Percentiles rank a stretch among this genome's conserved stretches.
Conservation (phyloP, 2,113 vertebrate genomes). For the Petroica traversi region DNA sequence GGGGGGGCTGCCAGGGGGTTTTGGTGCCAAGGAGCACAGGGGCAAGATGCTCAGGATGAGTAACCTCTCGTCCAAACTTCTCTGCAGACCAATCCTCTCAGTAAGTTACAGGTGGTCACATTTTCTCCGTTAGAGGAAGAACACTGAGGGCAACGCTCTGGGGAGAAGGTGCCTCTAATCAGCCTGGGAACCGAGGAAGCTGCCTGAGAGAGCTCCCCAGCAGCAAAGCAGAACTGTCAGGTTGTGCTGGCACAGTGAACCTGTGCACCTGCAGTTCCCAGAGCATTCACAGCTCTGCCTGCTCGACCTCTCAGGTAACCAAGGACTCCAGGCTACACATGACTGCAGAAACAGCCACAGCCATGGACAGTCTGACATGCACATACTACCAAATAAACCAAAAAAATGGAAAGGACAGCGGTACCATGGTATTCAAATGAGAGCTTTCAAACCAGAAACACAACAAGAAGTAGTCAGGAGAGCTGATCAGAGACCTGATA, state of each 20-base stretch:
- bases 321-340: background rate
- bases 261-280: background rate
- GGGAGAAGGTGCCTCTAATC: background rate
- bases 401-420: background rate
- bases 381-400: background rate
- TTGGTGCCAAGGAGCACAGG: background rate
- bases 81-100: background rate
- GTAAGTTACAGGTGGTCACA: accelerated
- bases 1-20: accelerated
- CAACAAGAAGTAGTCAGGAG: background rate
- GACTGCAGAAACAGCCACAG: background rate
- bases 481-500: too few species aligned
- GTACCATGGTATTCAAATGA: background rate
- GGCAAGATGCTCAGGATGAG: background rate
- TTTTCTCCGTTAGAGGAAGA: background rate
- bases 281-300: background rate
- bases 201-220: background rate
- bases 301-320: background rate
- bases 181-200: background rate
- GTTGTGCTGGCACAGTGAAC: background rate
- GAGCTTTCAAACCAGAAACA: background rate
- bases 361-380: accelerated
- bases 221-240: background rate
- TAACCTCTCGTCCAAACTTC: accelerated
- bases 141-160: background rate